These are phyloP conservation scores for Forficula auricularia DNA, from an alignment of 1,140 invertebrate genomes.

Conservation along the genomic window DNA sequence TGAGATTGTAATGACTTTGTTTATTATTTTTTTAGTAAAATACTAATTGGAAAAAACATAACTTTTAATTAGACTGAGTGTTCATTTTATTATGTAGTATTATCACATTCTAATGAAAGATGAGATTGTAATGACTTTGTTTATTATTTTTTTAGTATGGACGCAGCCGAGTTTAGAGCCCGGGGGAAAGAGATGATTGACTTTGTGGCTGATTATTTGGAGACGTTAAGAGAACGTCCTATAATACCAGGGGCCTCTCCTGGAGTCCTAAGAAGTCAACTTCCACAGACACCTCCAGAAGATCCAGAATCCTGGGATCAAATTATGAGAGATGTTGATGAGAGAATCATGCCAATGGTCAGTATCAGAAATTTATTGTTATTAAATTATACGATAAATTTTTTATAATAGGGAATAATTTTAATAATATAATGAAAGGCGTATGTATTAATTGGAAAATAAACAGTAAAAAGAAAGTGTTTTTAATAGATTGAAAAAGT, in stretches of 20 bases:
- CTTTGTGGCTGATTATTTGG: slow-evolving; percentile 91
- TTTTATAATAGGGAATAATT: too few species aligned
- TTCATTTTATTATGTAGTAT: too few species aligned
- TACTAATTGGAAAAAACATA: too few species aligned
- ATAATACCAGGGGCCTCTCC: slow-evolving; percentile 83
- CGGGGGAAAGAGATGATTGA: slow-evolving; percentile 93
- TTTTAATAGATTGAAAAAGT: too few species aligned
- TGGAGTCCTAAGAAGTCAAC: slow-evolving; percentile 68
- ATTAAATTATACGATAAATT: too few species aligned
- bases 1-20: too few species aligned
- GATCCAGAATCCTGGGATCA: slow-evolving; percentile 75
- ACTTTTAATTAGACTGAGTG: too few species aligned
- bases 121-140: too few species aligned
- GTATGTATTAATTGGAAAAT: too few species aligned
- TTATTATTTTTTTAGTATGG: slow-evolving; percentile 17
- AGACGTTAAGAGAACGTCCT: slow-evolving; percentile 57
- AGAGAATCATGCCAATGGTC: slow-evolving; percentile 94
- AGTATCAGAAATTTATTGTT: slow-evolving; percentile 22
- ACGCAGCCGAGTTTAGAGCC: slow-evolving; percentile 71
- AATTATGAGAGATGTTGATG: slow-evolving; percentile 88
- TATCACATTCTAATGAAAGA: too few species aligned
- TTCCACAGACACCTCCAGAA: slow-evolving; percentile 72
- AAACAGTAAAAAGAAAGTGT: too few species aligned
- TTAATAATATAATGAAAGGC: too few species aligned
- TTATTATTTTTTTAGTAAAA: background rate